Percentiles rank a stretch among this genome's conserved stretches.
Conservation (phyloP, 2,113 vertebrate species). For the Saccopteryx leptura region DNA sequence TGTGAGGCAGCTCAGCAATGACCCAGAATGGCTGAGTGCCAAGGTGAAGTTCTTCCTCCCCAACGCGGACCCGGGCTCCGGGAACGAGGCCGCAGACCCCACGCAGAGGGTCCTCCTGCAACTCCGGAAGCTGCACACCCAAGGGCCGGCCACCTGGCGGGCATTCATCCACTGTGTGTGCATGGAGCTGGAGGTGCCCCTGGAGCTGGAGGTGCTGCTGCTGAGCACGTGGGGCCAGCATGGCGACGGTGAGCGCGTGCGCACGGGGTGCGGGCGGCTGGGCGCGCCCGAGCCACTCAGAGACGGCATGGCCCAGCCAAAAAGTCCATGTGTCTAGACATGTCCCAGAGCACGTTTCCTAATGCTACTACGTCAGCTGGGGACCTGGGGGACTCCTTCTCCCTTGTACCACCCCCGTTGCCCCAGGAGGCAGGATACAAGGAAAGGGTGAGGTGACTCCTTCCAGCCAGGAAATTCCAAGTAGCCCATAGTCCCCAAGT, state of each 20-base stretch:
- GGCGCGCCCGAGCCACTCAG: background rate
- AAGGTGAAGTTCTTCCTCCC: conserved; percentile 82
- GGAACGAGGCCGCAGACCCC: background rate
- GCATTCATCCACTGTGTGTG: conserved; percentile 90
- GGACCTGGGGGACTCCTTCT: background rate
- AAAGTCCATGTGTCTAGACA: background rate
- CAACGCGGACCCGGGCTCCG: background rate
- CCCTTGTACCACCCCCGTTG: background rate
- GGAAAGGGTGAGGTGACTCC: background rate
- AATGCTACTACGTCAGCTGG: background rate
- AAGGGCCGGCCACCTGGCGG: conserved; percentile 81
- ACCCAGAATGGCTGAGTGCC: conserved; percentile 62
- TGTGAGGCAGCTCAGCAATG: conserved; percentile 81
- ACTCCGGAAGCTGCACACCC: conserved; percentile 84
- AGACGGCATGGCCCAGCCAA: background rate
- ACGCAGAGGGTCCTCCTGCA: conserved; percentile 65
- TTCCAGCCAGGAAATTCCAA: background rate
- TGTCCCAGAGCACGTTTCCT: background rate
- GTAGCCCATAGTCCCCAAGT: background rate
- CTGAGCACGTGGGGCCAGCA: conserved; percentile 86
- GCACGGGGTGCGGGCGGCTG: fast-evolving
- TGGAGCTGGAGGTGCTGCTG: conserved; percentile 90
- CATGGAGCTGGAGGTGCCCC: conserved; percentile 89
- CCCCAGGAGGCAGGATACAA: background rate
- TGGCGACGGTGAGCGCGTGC: conserved; percentile 75